Percentiles rank a stretch among this genome's conserved stretches.
phyloP scores from a whole-genome alignment of 2,888 invertebrate species.

The Empis stercorea region DNA sequence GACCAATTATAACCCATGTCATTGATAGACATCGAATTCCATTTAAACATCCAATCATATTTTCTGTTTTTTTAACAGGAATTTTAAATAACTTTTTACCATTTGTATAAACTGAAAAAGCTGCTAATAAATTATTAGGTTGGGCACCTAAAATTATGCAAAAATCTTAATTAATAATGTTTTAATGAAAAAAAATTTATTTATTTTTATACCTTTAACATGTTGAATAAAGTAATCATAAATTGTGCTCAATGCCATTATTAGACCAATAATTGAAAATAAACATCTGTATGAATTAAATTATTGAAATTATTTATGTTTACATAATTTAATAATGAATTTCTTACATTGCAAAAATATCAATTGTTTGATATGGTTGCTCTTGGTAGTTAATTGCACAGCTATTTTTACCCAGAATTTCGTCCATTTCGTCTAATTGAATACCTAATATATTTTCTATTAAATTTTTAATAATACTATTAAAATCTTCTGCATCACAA shows the following conservation, averaged over 20 bases:
- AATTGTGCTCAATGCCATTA: slow-evolving; percentile 9
- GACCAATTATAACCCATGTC: slow-evolving; percentile 39
- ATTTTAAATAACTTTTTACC: slow-evolving; percentile 34
- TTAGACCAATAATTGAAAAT: slow-evolving; percentile 7
- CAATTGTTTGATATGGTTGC: slow-evolving; percentile 21
- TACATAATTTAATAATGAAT: neutral
- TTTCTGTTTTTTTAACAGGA: slow-evolving; percentile 24
- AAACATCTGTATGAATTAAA: slow-evolving; percentile 1
- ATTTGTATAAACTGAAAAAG: slow-evolving; percentile 37
- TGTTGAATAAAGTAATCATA: slow-evolving; percentile 8
- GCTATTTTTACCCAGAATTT: slow-evolving; percentile 19
- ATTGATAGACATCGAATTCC: slow-evolving; percentile 38
- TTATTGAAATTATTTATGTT: neutral
- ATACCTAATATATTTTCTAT: slow-evolving; percentile 13
- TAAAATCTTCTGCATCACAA: slow-evolving; percentile 11
- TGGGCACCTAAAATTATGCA: slow-evolving; percentile 6
- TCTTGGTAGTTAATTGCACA: slow-evolving; percentile 18
- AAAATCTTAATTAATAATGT: too few species aligned
- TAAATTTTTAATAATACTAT: slow-evolving; percentile 20
- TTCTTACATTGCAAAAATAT: slow-evolving; percentile 32
- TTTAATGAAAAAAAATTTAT: too few species aligned
- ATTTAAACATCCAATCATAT: slow-evolving; percentile 36
- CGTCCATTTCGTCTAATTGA: slow-evolving; percentile 2
- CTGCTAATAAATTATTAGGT: slow-evolving; percentile 21
- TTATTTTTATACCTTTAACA: too few species aligned